Conservation (phyloP, 2,797 vertebrate species). For the Eupleurogrammus muticus region DNA sequence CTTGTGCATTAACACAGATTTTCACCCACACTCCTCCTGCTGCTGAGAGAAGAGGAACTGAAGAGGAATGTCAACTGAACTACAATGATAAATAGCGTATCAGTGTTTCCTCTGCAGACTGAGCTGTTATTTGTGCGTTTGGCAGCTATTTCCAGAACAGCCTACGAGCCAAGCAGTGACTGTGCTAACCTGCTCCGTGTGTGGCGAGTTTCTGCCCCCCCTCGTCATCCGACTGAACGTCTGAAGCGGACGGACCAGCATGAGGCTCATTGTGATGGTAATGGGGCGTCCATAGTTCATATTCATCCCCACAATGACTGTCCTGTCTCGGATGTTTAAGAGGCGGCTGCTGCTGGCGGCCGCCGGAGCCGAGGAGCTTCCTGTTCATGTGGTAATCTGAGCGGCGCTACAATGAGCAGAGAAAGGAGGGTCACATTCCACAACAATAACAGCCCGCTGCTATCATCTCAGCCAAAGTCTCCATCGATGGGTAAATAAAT, state of each 20-base stretch:
- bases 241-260: constrained; percentile 39
- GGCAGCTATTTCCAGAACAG: constrained; percentile 27
- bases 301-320: constrained; percentile 69
- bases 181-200: constrained; percentile 46
- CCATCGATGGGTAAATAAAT: constrained; percentile 75
- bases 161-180: constrained; percentile 42
- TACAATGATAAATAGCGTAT: no score
- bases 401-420: constrained; percentile 60
- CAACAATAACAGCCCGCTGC: constrained; percentile 68
- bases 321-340: constrained; percentile 67
- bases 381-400: constrained; percentile 83
- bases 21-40: no score
- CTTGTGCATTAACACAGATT: no score
- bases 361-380: constrained; percentile 64
- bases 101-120: no score
- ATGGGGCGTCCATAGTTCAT: constrained; percentile 59
- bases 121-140: constrained; percentile 66
- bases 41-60: no score
- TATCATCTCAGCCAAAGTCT: constrained; percentile 72
- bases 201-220: constrained; percentile 49
- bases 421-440: constrained; percentile 71
- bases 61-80: no score
- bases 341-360: constrained; percentile 62
- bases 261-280: constrained; percentile 76
- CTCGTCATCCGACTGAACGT: constrained; percentile 31